Evolutionary conservation across 2,797 vertebrate species (phyloP), one percentile per base, ranked within the genome.

Genomic region (Pseudochromis fuscus): DNA sequence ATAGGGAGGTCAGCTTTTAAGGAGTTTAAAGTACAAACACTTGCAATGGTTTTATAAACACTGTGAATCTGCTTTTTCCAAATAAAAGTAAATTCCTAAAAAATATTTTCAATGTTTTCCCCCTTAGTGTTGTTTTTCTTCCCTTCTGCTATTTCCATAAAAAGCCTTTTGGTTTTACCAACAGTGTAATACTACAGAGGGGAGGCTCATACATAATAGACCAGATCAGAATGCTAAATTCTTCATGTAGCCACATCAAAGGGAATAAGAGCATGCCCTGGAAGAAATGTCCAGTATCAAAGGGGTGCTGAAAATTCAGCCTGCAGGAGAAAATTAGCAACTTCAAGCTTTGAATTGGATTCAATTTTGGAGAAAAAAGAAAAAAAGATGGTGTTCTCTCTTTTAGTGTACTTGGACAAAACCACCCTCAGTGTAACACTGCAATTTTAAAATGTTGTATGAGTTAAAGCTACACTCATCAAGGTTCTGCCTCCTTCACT

Each of bases 161-260:
- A 3, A 37, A 37, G 16, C 16, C 24, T 30, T 50, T 33, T 10
- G 27, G n/a, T 58, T 23, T 31, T 13, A 3, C 3, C 8, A 66
- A 24, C 23, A 46, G 25, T 52, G 4, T n/a, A 31, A 52, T 3
- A 30, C 60, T 12, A 37, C n/a, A 45, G 37, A 35, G 24, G 35
- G 12, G 15, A 30, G 19, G 2, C 8, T 59, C 28, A 52, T 44
- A 18, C 21, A 61, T 60, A 23, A 57, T 11, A 25, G 9, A 55
- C 21, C 16, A 55, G n/a, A 30, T 40, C 16, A 49, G 19, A 55
- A 19, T 27, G 13, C 5, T 19, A 7, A 28, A 51, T 48, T 24
- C 25, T 5, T 21, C 12, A 27, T 52, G 35, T 9, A 52, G 57
- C 13, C 30, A 38, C 50, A 48, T 71, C 67, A 71, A 62, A 55